Conservation (phyloP, 2,888 invertebrate genomes). For the Arge pagana region DNA sequence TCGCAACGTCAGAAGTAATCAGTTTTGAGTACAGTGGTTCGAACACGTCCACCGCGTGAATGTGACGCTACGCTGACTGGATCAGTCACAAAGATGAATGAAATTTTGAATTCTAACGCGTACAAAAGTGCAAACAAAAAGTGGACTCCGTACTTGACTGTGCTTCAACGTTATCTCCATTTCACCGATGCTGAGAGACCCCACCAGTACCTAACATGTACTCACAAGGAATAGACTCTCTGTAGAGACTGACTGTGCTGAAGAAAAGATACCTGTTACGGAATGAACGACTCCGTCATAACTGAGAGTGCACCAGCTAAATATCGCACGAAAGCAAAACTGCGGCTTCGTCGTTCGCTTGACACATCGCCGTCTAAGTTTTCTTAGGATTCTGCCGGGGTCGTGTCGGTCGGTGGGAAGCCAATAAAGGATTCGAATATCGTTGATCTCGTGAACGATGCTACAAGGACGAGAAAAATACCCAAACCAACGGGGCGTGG, state of each 20-base stretch:
- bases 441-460: conserved; percentile 25
- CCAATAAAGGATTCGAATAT: conserved; percentile 21
- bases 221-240: no score
- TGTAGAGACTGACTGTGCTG: no score
- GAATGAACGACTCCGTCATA: conserved; percentile 15
- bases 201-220: no score
- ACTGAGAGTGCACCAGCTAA: conserved; percentile 8
- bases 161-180: conserved; percentile 21
- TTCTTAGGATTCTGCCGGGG: conserved; percentile 14
- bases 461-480: conserved; percentile 10
- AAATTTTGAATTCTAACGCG: conserved; percentile 6
- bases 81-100: no score
- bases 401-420: conserved; percentile 1
- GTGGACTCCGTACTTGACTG: conserved; percentile 21
- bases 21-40: no score
- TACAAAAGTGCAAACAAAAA: conserved; percentile 12
- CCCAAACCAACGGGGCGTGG: conserved; percentile 2
- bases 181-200: no score
- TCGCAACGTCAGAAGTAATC: no score
- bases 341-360: conserved; percentile 9
- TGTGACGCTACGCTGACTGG: no score
- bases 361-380: not conserved
- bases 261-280: not conserved
- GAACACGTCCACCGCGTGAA: no score
- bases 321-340: conserved; percentile 11